Conservation (phyloP, 2,797 vertebrate genomes). For the Ciconia nigra region DNA sequence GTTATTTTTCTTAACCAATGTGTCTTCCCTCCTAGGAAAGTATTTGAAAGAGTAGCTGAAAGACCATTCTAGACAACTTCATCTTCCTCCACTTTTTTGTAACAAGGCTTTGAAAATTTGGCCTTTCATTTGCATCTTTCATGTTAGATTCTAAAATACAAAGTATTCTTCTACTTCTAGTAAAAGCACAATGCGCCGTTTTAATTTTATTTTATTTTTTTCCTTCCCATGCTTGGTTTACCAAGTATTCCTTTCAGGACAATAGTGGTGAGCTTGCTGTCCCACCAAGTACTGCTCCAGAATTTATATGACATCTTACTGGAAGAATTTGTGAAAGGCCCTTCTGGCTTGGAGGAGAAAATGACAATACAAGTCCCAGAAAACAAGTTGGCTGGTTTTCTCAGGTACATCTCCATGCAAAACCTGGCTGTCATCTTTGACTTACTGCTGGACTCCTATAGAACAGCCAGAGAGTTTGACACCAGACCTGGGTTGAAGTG, state of each 20-base stretch:
- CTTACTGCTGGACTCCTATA: slow-evolving; percentile 94
- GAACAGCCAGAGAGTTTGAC: slow-evolving; percentile 94
- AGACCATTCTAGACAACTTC: background rate
- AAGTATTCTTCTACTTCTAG: background rate
- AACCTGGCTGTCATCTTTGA: slow-evolving; percentile 96
- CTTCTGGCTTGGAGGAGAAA: slow-evolving; percentile 80
- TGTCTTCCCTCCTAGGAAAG: background rate
- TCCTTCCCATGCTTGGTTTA: background rate
- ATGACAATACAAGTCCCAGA: slow-evolving; percentile 78
- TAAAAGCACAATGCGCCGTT: background rate
- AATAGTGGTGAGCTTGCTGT: slow-evolving; percentile 94
- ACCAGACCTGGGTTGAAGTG: slow-evolving; percentile 94
- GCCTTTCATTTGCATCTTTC: background rate
- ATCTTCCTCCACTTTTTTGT: background rate
- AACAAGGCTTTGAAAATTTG: background rate
- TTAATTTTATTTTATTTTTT: background rate
- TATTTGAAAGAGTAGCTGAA: background rate
- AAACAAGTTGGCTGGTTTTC: slow-evolving; percentile 85
- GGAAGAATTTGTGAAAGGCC: slow-evolving; percentile 92
- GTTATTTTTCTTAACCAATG: background rate
- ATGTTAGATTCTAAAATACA: background rate
- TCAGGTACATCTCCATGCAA: slow-evolving; percentile 97
- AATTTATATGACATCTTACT: slow-evolving; percentile 94
- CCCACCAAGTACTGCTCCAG: slow-evolving; percentile 96
- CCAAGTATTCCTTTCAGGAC: slow-evolving; percentile 94